Percentiles rank a stretch among this genome's conserved stretches.
phyloP scores from a whole-genome alignment of 2,113 vertebrate genomes.

The Apistogramma diplotaenia region DNA sequence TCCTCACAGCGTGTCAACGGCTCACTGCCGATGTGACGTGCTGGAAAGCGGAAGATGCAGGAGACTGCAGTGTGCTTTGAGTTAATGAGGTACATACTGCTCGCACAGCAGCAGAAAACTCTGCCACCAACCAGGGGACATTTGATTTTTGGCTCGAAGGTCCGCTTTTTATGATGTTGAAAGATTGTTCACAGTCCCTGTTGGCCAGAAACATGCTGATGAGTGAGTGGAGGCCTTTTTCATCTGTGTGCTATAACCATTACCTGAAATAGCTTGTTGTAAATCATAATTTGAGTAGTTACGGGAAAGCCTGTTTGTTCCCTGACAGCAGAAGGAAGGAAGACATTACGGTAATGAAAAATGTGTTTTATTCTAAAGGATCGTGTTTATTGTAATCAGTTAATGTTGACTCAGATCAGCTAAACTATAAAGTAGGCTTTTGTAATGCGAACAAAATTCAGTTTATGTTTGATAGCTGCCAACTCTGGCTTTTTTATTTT shows the following conservation, averaged over 20 bases:
- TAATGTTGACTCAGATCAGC: not conserved
- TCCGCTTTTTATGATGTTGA: constrained; percentile 43
- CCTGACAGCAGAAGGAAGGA: not conserved
- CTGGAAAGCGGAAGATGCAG: constrained; percentile 13
- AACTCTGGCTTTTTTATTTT: not conserved
- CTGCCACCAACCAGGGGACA: constrained; percentile 7
- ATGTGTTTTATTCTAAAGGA: not conserved
- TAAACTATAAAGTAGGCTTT: not conserved
- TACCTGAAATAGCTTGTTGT: constrained; percentile 27
- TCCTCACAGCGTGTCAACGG: not conserved
- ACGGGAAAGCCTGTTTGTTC: not conserved
- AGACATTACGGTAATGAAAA: not conserved
- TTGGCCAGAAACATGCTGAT: constrained; percentile 39
- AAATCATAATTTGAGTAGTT: constrained; percentile 26
- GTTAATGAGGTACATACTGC: constrained; percentile 45
- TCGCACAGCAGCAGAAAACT: constrained; percentile 20
- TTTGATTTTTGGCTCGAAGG: constrained; percentile 33
- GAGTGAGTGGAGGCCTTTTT: constrained; percentile 40
- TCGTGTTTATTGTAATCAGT: not conserved
- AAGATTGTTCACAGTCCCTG: constrained; percentile 28
- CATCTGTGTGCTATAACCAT: constrained; percentile 33
- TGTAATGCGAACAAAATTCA: not conserved
- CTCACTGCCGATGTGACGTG: constrained; percentile 5
- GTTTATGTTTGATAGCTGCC: not conserved
- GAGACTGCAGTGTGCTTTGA: constrained; percentile 34